A percentile compares a stretch with the other conserved stretches of the same genome.
These are phyloP conservation scores for Stegana nigrithorax DNA, from an alignment of 2,888 invertebrate species.

Conservation along the genomic window DNA sequence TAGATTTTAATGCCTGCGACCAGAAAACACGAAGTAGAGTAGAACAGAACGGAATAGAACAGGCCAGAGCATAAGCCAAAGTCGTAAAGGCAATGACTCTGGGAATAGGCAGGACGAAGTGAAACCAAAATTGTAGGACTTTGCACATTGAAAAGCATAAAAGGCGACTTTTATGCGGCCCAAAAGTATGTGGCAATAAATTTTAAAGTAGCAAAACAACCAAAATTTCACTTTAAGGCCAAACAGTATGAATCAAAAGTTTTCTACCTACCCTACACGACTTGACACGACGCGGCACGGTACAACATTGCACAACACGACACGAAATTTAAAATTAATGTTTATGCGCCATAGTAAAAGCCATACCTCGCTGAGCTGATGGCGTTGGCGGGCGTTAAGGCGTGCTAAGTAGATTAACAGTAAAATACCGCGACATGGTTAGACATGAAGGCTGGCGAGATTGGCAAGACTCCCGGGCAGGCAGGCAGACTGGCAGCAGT, in stretches of 20 bases:
- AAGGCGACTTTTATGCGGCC: background rate
- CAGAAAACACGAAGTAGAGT: too few species aligned
- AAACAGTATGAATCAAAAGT: too few species aligned
- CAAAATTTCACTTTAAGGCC: too few species aligned
- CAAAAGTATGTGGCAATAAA: constrained; percentile 46
- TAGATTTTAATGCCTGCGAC: background rate
- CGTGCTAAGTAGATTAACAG: constrained; percentile 9
- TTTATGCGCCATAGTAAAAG: constrained; percentile 2
- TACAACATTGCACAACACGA: background rate
- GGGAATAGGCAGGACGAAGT: too few species aligned
- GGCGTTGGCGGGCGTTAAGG: background rate
- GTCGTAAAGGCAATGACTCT: too few species aligned
- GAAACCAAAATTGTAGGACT: too few species aligned
- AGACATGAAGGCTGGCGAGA: background rate
- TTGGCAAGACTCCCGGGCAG: background rate
- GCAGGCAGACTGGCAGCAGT: background rate
- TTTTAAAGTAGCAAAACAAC: constrained; percentile 54
- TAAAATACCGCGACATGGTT: background rate
- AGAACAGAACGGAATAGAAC: too few species aligned
- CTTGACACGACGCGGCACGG: background rate
- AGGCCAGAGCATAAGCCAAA: too few species aligned
- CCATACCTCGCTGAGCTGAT: background rate
- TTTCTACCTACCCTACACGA: too few species aligned
- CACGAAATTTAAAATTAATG: constrained; percentile 5
- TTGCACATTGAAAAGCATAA: too few species aligned